These are phyloP conservation scores for Acanthococcus lagerstroemiae DNA, from an alignment of 2,888 invertebrate genomes.

Conservation along the genomic window DNA sequence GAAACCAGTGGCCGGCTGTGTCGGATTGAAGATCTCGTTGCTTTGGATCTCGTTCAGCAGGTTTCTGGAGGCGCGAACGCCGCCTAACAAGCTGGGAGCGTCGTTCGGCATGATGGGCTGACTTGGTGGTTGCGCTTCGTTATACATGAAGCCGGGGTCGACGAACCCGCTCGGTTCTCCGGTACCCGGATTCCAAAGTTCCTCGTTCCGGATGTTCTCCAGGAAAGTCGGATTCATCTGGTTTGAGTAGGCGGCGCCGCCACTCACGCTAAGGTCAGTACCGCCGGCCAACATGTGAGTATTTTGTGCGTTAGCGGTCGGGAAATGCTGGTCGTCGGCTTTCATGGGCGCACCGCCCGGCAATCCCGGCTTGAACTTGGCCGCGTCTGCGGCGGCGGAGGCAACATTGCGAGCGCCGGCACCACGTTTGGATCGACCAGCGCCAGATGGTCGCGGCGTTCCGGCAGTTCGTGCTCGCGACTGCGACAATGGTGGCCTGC, in stretches of 20 bases:
- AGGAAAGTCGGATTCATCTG: background rate
- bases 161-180: background rate
- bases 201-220: conserved; percentile 6
- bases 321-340: background rate
- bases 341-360: conserved; percentile 29
- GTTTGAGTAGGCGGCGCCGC: too few relatives aligned
- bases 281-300: background rate
- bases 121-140: background rate
- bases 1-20: background rate
- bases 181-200: conserved; percentile 6
- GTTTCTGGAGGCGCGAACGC: background rate
- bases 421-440: background rate
- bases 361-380: conserved; percentile 31
- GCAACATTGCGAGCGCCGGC: background rate
- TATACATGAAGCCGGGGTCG: conserved; percentile 13
- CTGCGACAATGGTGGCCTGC: background rate
- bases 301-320: background rate
- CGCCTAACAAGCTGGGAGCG: background rate
- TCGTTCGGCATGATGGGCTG: conserved; percentile 1
- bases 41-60: conserved; percentile 6
- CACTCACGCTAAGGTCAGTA: too few relatives aligned
- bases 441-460: background rate
- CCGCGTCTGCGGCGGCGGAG: background rate
- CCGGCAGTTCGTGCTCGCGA: conserved; percentile 3
- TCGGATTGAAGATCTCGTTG: conserved; percentile 14